Evolutionary conservation across 2,888 invertebrate species (phyloP).

Genomic region (Luperina nickerlii): DNA sequence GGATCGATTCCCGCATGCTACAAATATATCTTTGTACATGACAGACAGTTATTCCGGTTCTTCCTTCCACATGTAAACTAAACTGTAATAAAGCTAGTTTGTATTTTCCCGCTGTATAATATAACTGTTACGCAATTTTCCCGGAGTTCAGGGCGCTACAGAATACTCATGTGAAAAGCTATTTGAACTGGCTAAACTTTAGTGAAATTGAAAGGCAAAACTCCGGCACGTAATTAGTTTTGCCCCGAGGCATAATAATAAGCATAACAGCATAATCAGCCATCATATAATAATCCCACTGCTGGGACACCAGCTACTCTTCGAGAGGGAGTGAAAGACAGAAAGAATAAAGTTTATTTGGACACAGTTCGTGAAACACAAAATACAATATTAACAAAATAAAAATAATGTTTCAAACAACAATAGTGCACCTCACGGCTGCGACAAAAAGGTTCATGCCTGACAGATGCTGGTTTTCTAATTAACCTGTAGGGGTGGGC

Average conservation of each 20-base stretch:
- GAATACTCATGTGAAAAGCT: background rate
- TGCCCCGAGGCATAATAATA: background rate
- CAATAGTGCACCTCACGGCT: no score
- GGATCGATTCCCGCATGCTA: background rate
- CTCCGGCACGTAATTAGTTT: background rate
- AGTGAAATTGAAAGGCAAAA: background rate
- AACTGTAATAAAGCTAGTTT: conserved; percentile 36
- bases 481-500: background rate
- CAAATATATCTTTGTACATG: background rate
- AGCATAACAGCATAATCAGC: background rate
- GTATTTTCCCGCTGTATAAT: background rate
- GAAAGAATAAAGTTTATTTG: no score
- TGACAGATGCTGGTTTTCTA: no score
- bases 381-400: no score
- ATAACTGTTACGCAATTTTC: background rate
- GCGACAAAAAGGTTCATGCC: no score
- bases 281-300: background rate
- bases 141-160: background rate
- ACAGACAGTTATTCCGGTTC: background rate
- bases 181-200: background rate
- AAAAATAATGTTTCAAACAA: no score
- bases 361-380: no score
- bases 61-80: no score
- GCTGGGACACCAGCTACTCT: background rate
- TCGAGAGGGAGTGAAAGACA: background rate